Evolutionary conservation across 1,140 invertebrate genomes (phyloP), one percentile per base, ranked within the genome.

Genomic region (Drosophila baimaii): DNA sequence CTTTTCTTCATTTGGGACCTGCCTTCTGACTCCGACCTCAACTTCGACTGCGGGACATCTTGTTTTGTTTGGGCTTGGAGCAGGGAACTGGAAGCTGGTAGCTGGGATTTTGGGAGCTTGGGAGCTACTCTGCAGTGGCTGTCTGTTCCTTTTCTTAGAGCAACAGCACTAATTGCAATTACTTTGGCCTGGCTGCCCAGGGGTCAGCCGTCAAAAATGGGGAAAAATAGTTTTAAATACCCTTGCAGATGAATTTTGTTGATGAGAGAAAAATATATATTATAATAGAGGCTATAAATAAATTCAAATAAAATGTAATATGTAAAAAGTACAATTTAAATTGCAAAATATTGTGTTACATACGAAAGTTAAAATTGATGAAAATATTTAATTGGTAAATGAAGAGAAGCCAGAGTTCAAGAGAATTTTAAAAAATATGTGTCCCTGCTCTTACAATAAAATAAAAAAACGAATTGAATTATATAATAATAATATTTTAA

Each of bases 1-100:
- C 80, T 89, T 89, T 89, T 84, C 85, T 89, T 84, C 84, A 89
- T 84, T 84, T 89, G 62, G 58, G 63, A 75, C 49, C 66, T 79
- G 79, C 76, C 71, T 57, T 75, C 76, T 86, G 72, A 77, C 76
- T 79, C 49, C 51, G 21, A 57, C 57, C 64, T 73, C 74, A 59
- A 79, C 62, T 79, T 46, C 37, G 51, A 37, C 62, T 56, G n/a
- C 58, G 47, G 37, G 56, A 65, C 52, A 47, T 64, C 73, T 77
- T 84, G 59, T 78, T 70, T 66, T 71, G 61, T 66, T 66, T 64
- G 19, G 49, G 46, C 46, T 62, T 9, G 37, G 31, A 49, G 51
- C 51, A 3, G 17, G 51, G 8, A 25, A 2, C n/a, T 17, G n/a
- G n/a, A 12, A 55, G 19, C 43, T 56, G 19, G 35, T 21, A 41